phyloP scores from a whole-genome alignment of 2,888 invertebrate genomes.

The Xanthia togata region DNA sequence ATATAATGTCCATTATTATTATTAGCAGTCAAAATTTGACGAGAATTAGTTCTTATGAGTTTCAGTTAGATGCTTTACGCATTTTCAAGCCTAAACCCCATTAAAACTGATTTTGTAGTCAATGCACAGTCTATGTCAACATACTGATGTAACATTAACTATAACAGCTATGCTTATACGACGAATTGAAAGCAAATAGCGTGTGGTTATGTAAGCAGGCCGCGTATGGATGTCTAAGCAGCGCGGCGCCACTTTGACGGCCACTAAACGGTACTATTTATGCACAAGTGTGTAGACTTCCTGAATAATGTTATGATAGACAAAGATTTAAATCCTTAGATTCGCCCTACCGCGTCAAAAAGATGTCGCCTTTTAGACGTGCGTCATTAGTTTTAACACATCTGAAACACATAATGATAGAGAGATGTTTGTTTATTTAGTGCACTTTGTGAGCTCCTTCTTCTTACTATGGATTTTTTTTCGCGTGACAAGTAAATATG shows the following conservation, averaged over 20 bases:
- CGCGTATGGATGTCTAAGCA: constrained; percentile 1
- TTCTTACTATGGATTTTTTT: too few relatives aligned
- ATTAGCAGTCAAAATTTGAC: too few relatives aligned
- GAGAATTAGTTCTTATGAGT: too few relatives aligned
- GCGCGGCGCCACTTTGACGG: constrained; percentile 36
- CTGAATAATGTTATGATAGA: neutral
- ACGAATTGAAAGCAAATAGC: constrained; percentile 20
- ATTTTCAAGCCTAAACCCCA: neutral
- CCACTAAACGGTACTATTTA: constrained; percentile 13
- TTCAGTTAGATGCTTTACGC: neutral
- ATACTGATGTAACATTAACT: neutral
- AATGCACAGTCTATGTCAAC: neutral
- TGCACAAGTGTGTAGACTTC: neutral
- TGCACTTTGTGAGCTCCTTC: neutral
- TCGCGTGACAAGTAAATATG: too few relatives aligned
- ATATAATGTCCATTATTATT: too few relatives aligned
- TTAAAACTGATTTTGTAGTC: neutral
- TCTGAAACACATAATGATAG: too few relatives aligned
- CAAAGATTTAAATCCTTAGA: too few relatives aligned
- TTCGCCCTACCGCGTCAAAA: too few relatives aligned
- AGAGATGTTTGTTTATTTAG: too few relatives aligned
- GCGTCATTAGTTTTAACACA: too few relatives aligned
- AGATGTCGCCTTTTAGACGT: too few relatives aligned
- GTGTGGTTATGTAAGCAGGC: constrained; percentile 23
- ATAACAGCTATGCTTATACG: neutral